Conservation (phyloP, 2,113 vertebrate species). For the Nothoprocta pentlandii region DNA sequence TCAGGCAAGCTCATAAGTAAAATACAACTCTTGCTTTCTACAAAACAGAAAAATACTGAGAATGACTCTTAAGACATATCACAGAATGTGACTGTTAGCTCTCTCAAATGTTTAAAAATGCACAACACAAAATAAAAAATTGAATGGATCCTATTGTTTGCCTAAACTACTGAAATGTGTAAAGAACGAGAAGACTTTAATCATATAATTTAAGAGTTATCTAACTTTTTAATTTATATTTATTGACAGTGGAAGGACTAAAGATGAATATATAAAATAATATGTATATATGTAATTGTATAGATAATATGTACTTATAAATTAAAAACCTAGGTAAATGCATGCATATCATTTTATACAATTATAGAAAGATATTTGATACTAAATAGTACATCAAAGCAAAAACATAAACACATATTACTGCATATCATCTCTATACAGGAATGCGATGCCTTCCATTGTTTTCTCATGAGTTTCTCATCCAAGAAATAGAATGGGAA, state of each 20-base stretch:
- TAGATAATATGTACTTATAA: neutral
- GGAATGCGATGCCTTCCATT: neutral
- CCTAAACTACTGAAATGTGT: fast-evolving
- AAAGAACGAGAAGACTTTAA: neutral
- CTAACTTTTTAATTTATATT: neutral
- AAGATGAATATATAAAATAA: neutral
- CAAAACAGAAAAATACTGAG: neutral
- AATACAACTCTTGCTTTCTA: neutral
- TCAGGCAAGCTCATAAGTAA: neutral
- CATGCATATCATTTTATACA: neutral
- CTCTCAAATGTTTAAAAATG: neutral
- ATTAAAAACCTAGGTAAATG: neutral
- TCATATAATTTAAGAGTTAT: neutral
- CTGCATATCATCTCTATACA: neutral
- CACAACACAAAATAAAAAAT: neutral
- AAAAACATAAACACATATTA: neutral
- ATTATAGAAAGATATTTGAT: neutral
- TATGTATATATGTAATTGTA: too few relatives aligned
- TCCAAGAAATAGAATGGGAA: neutral
- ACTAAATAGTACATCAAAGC: neutral
- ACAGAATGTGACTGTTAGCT: neutral
- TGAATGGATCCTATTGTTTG: neutral
- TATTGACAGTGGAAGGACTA: neutral
- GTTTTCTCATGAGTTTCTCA: neutral
- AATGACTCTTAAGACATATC: neutral